Percentiles rank a stretch among this genome's conserved stretches.
phyloP scores from a whole-genome alignment of 23 tunicate species.

The Ciona savignyi region DNA sequence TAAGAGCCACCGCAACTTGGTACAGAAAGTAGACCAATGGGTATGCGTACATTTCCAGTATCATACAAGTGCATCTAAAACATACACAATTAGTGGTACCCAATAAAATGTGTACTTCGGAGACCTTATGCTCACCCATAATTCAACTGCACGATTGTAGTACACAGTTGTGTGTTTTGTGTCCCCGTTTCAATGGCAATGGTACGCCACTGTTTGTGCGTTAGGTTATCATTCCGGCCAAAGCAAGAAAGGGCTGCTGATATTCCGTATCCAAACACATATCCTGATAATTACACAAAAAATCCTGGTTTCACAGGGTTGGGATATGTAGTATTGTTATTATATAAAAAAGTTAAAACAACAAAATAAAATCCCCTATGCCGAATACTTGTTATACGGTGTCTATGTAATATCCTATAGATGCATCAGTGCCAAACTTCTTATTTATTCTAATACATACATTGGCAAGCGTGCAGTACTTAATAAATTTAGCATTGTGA shows the following conservation, averaged over 20 bases:
- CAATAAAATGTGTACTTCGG: too few relatives aligned
- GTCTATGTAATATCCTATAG: too few relatives aligned
- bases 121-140: constrained; percentile 10
- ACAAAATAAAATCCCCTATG: too few relatives aligned
- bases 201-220: constrained; percentile 18
- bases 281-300: constrained; percentile 22
- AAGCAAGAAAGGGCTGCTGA: background rate
- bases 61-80: constrained; percentile 38
- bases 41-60: constrained; percentile 37
- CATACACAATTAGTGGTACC: too few relatives aligned
- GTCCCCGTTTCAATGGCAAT: constrained; percentile 44
- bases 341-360: too few relatives aligned
- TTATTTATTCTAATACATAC: too few relatives aligned
- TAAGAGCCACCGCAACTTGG: constrained; percentile 9
- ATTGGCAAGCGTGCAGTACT: too few relatives aligned
- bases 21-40: constrained; percentile 25
- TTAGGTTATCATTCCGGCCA: background rate
- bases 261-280: constrained; percentile 21
- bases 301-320: too few relatives aligned
- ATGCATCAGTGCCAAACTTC: too few relatives aligned
- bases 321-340: too few relatives aligned
- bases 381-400: too few relatives aligned
- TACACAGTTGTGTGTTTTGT: constrained; percentile 31
- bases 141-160: constrained; percentile 30
- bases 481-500: too few relatives aligned